Conservation (phyloP, 2,888 invertebrate genomes). For the Epiblema foenella region DNA sequence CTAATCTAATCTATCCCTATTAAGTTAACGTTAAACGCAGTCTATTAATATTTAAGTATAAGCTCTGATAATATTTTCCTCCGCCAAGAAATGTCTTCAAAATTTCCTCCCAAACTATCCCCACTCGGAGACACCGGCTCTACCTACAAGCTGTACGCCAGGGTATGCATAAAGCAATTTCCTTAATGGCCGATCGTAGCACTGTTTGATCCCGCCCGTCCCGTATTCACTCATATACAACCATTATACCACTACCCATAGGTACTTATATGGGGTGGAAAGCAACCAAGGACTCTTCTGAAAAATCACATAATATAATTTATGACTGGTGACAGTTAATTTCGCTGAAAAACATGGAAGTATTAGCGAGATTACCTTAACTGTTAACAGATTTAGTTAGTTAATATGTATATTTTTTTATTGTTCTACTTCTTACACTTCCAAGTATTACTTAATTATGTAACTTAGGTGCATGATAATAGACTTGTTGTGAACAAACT, state of each 20-base stretch:
- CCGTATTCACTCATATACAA: constrained; percentile 14
- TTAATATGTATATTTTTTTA: too few species aligned
- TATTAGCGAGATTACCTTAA: too few species aligned
- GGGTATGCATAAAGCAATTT: constrained; percentile 75
- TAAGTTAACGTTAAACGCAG: too few species aligned
- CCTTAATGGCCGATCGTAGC: constrained; percentile 75
- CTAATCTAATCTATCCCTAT: too few species aligned
- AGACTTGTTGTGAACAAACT: too few species aligned
- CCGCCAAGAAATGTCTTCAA: neutral
- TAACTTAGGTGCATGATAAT: too few species aligned
- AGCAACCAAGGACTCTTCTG: neutral
- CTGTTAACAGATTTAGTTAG: too few species aligned
- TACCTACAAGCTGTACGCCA: constrained; percentile 46
- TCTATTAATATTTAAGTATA: too few species aligned
- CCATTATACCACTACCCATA: constrained; percentile 3
- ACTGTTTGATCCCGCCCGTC: constrained; percentile 60
- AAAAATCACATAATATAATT: neutral
- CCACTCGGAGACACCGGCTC: constrained; percentile 8
- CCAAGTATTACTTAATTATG: too few species aligned
- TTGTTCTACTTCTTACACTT: too few species aligned
- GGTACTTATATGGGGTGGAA: neutral
- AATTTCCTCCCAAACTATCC: constrained; percentile 11
- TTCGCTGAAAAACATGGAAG: too few species aligned
- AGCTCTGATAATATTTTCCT: constrained; percentile 6
- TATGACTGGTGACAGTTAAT: neutral